Conservation (phyloP, 2,113 vertebrate genomes). For the Oreamnos americanus region DNA sequence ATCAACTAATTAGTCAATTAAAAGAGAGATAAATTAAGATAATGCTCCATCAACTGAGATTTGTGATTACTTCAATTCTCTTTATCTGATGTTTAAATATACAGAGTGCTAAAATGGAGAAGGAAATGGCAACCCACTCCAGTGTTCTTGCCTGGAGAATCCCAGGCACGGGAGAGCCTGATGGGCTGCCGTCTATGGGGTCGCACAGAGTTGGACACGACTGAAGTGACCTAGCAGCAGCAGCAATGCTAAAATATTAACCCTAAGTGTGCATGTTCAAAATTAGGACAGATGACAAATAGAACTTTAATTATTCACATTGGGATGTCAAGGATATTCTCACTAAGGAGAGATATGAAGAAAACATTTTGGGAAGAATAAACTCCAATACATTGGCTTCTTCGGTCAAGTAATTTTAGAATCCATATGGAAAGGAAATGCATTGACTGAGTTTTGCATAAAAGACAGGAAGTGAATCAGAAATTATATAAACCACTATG, state of each 20-base stretch:
- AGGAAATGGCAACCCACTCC: too few relatives aligned
- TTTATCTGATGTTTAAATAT: background rate
- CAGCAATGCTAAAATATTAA: conserved; percentile 19
- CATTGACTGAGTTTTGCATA: background rate
- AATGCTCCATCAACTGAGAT: background rate
- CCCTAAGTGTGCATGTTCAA: background rate
- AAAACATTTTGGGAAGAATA: conserved; percentile 12
- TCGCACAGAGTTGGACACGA: too few relatives aligned
- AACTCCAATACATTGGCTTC: background rate
- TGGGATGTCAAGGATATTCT: conserved; percentile 33
- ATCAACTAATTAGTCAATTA: background rate
- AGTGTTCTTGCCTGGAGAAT: too few relatives aligned
- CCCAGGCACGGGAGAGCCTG: too few relatives aligned
- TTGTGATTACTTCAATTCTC: background rate
- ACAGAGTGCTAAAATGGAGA: background rate
- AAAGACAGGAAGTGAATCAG: conserved; percentile 60
- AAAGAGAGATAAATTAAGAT: background rate
- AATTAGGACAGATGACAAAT: conserved; percentile 42
- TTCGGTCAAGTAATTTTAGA: conserved; percentile 63
- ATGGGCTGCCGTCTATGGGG: too few relatives aligned
- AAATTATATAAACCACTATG: conserved; percentile 48
- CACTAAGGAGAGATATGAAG: conserved; percentile 14
- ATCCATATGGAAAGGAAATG: conserved; percentile 55
- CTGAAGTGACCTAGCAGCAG: too few relatives aligned
- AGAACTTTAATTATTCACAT: conserved; percentile 54